Evolutionary conservation across 2,113 vertebrate genomes (phyloP), one percentile per base, ranked within the genome.

Genomic region (Poecilia latipinna): DNA sequence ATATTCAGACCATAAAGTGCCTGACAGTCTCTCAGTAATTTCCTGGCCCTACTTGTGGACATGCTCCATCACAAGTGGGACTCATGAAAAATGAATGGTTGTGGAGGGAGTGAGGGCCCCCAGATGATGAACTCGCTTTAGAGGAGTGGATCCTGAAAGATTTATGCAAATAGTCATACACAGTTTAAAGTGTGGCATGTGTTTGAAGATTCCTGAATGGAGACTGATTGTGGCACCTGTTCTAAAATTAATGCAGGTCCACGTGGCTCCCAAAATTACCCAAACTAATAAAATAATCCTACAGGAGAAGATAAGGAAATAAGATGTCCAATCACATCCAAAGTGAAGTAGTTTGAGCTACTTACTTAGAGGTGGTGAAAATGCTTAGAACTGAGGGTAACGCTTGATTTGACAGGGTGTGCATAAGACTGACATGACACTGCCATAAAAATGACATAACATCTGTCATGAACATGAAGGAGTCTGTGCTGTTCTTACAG

Each of bases 111-210:
- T 60, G 78, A 77, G 74, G 70, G 70, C 82, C 88, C 82, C 83
- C 81, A 79, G 82, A 87, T 90, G 91, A 92, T 90, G 85, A 91
- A 89, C 85, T 85, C 71, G 60, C 70, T 83, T 83, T 80, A 89
- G 85, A 87, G 89, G 86, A 91, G 88, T 92, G 89, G 89, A 62
- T 82, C 63, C 84, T 92, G 78, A 93, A 93, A 91, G 78, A 93
- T 93, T 93, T 67, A 92, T 91, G 70, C 86, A 70, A 64, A 86
- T 74, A 72, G 90, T 90, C 84, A 85, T 79, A 80, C 88, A 86
- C 88, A 86, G 88, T 90, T 91, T 92, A 90, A 87, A 80, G 75
- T 63, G 33, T 68, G 83, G 82, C 86, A 74, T 77, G 87, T 89
- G 81, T 87, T 86, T 80, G 81, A 86, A 63, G 80, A 72, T 61